Conservation (phyloP, 2,888 invertebrate genomes). For the Clanis bilineata region DNA sequence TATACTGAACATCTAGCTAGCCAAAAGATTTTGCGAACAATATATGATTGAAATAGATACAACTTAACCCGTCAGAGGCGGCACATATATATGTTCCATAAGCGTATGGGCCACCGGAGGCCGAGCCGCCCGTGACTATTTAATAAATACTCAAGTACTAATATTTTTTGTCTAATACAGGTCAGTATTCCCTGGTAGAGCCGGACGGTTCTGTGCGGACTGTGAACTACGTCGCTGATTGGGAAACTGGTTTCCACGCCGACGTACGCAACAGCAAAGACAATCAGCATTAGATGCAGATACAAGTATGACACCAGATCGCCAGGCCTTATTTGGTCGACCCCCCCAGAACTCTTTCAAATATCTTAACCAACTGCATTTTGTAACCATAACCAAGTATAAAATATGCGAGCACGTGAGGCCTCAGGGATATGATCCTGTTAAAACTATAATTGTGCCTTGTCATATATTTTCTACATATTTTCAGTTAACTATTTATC, state of each 20-base stretch:
- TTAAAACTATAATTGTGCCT: neutral
- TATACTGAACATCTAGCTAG: too few species aligned
- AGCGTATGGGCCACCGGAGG: too few species aligned
- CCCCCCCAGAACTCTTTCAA: slow-evolving; percentile 23
- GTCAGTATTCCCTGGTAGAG: slow-evolving; percentile 86
- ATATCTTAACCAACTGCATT: neutral
- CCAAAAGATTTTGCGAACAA: too few species aligned
- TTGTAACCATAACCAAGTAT: neutral
- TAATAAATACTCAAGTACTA: neutral
- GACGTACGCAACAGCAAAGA: slow-evolving; percentile 86
- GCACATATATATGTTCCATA: too few species aligned
- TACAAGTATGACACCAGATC: slow-evolving; percentile 23
- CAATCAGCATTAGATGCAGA: slow-evolving; percentile 58
- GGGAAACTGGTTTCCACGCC: slow-evolving; percentile 90
- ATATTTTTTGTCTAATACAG: slow-evolving; percentile 46
- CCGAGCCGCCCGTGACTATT: too few species aligned
- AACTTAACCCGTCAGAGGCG: too few species aligned
- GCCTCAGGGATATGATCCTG: neutral
- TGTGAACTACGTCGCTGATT: slow-evolving; percentile 89
- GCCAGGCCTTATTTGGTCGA: slow-evolving; percentile 30
- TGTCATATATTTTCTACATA: neutral
- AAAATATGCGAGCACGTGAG: neutral
- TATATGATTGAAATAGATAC: too few species aligned
- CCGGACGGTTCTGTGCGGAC: slow-evolving; percentile 89
- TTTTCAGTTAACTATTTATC: slow-evolving; percentile 9